Evolutionary conservation across 2,888 invertebrate species (phyloP), one percentile per base, ranked within the genome.

Genomic region (Mycalesis mineus): DNA sequence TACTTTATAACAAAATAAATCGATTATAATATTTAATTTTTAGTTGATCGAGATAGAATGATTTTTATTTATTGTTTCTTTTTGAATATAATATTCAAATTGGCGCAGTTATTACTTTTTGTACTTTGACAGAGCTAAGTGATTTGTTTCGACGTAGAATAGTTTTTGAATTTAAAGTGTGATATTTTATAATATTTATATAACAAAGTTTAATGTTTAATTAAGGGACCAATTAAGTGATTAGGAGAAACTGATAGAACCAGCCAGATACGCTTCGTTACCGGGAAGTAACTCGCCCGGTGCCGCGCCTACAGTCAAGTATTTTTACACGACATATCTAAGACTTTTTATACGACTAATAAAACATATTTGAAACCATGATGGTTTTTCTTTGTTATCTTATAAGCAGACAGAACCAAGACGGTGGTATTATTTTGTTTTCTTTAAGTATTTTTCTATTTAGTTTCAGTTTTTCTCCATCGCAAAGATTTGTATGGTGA

Each of bases 141-240:
- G 78, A 81, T 85, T 85, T 84, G 84, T 84, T 85, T 86, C 81
- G 82, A 84, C 73, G 73, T 88, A 88, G 87, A 68, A 80, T 85
- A 86, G 83, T 81, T 84, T 85, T 88, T 87, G 87, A 88, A 88
- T 88, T 87, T 87, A 88, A 88, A 87, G 89, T 88, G 89, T 89
- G 89, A 89, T 89, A 89, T 89, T 88, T 88, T 88, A 84, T 87
- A 86, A 85, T 88, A 88, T 88, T 88, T 87, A 88, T 88, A 84
- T 87, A 87, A 87, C 81, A 88, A 87, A 86, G 86, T 87, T 86
- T 78, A 84, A 86, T 82, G 84, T 84, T 88, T 84, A 86, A 87
- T 81, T 87, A 88, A 88, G 89, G 89, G 88, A 89, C 89, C 88
- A 89, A 89, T 88, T 88, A 84, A 81, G 78, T 82, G 82, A 84